Conservation (phyloP, 2,888 invertebrate species). For the Piscicola geometra region DNA sequence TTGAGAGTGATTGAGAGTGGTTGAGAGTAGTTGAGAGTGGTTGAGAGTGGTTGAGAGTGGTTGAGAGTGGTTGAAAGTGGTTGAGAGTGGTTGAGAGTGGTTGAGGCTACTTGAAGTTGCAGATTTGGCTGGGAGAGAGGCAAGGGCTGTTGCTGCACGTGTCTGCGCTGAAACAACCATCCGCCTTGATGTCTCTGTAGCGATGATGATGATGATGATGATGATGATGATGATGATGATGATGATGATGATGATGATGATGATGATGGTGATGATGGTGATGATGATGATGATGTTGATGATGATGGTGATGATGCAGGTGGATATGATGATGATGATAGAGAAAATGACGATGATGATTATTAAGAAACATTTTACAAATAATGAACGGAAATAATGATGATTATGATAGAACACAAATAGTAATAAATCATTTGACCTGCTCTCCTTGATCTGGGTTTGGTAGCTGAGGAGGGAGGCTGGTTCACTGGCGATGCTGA, state of each 20-base stretch:
- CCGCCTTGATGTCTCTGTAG: conserved; percentile 36
- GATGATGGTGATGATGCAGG: conserved; percentile 26
- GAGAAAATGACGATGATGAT: conserved; percentile 7
- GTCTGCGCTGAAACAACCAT: conserved; percentile 38
- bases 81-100: too few relatives aligned
- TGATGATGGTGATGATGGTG: conserved; percentile 21
- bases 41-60: too few relatives aligned
- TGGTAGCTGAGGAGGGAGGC: conserved; percentile 42
- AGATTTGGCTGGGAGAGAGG: conserved; percentile 37
- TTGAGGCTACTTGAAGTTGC: conserved; percentile 35
- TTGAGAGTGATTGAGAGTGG: too few relatives aligned
- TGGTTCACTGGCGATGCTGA: conserved; percentile 41
- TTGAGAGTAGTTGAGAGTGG: too few relatives aligned
- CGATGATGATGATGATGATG: conserved; percentile 5
- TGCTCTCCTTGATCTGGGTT: conserved; percentile 29
- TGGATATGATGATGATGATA: conserved; percentile 8
- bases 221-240: conserved; percentile 22
- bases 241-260: conserved; percentile 22
- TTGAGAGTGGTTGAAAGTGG: too few relatives aligned
- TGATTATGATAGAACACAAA: conserved; percentile 4
- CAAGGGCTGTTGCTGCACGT: conserved; percentile 40
- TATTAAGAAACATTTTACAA: background rate
- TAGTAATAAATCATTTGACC: too few relatives aligned
- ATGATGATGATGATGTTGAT: conserved; percentile 27
- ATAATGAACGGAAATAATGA: background rate